phyloP scores from a whole-genome alignment of 2,113 vertebrate genomes.

The Mus musculus region DNA sequence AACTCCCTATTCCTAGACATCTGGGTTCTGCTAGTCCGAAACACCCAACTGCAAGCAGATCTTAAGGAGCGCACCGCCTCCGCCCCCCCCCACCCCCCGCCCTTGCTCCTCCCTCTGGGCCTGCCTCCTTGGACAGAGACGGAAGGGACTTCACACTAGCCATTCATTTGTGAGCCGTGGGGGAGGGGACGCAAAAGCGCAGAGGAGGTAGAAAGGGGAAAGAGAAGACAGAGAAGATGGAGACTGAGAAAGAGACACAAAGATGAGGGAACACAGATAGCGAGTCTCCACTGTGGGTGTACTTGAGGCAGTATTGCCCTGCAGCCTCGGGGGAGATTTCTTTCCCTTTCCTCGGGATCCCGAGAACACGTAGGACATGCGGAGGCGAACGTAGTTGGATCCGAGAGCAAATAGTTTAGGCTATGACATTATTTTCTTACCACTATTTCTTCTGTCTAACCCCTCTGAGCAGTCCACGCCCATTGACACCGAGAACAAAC shows the following conservation, averaged over 20 bases:
- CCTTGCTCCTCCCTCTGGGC: constrained; percentile 48
- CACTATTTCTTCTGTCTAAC: not conserved
- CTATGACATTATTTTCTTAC: constrained; percentile 61
- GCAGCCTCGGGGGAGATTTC: not conserved
- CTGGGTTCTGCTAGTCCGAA: not conserved
- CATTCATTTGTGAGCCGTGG: constrained; percentile 3
- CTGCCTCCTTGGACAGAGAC: not conserved
- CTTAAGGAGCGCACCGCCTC: constrained; percentile 41
- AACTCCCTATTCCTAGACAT: constrained; percentile 69
- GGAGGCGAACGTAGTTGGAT: constrained; percentile 49
- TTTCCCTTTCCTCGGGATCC: constrained; percentile 19
- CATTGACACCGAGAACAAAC: constrained; percentile 42
- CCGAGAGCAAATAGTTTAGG: constrained; percentile 25
- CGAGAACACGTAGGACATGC: not conserved
- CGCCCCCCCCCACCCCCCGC: not conserved
- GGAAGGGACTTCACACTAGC: constrained; percentile 67
- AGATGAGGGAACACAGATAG: constrained; percentile 39
- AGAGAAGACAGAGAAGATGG: constrained; percentile 66
- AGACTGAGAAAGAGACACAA: constrained; percentile 56
- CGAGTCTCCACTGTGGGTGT: not conserved
- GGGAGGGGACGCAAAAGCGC: not conserved
- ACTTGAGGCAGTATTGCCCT: not conserved
- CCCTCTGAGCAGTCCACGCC: constrained; percentile 55
- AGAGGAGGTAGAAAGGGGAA: not conserved
- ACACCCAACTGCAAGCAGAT: not conserved